phyloP scores from a whole-genome alignment of 2,113 vertebrate species.

The Rhynchomys soricoides region DNA sequence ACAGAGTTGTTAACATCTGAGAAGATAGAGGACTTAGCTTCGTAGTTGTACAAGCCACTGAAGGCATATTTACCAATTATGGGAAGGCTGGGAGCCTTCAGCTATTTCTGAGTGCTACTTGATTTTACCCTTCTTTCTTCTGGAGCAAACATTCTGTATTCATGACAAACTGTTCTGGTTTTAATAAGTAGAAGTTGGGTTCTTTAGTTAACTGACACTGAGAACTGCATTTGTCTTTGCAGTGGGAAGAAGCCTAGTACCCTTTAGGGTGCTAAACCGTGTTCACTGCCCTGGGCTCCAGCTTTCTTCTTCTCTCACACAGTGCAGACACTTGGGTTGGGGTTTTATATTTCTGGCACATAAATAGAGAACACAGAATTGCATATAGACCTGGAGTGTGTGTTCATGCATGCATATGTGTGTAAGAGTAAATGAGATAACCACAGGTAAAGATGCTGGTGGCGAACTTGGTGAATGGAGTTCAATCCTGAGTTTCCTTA shows the following conservation, averaged over 20 bases:
- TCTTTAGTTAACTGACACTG: constrained; percentile 6
- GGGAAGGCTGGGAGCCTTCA: not conserved
- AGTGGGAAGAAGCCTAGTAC: not conserved
- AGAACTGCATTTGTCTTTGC: not conserved
- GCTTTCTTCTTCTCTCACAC: not conserved
- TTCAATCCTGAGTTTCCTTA: not conserved
- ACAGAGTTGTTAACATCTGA: not conserved
- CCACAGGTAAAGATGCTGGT: too few relatives aligned
- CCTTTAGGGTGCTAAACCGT: not conserved
- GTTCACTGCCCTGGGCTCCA: not conserved
- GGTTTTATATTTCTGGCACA: not conserved
- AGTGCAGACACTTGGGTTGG: not conserved
- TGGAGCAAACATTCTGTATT: not conserved
- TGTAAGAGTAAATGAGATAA: too few relatives aligned
- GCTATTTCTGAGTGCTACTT: not conserved
- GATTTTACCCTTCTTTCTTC: not conserved
- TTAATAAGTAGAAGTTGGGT: not conserved
- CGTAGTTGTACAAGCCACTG: not conserved
- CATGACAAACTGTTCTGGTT: not conserved
- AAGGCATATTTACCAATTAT: not conserved
- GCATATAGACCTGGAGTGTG: not conserved
- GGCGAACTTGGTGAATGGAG: too few relatives aligned
- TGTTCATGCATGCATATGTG: not conserved
- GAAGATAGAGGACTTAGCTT: not conserved
- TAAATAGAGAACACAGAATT: not conserved